phyloP scores from a whole-genome alignment of 2,797 vertebrate species.

The Molossus molossus region DNA sequence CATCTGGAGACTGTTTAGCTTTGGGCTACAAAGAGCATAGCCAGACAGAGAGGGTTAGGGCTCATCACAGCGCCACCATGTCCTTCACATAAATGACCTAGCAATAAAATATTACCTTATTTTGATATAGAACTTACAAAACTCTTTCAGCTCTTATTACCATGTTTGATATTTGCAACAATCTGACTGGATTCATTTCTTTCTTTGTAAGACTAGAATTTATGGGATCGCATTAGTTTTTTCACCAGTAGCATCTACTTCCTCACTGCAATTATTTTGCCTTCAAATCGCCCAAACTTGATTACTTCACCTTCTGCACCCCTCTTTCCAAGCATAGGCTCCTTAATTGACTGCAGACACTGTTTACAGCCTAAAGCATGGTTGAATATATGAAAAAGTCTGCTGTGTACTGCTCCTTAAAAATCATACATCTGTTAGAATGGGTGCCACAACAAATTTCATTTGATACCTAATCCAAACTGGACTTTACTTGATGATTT shows the following conservation, averaged over 20 bases:
- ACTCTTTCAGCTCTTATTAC: not conserved
- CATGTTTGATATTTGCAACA: not conserved
- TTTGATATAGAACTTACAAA: not conserved
- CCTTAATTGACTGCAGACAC: not conserved
- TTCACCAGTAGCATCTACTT: not conserved
- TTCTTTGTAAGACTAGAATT: conserved; percentile 45
- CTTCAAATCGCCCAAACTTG: not conserved
- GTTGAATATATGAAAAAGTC: not conserved
- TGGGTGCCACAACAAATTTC: not conserved
- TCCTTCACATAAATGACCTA: not conserved
- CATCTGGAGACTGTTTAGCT: not conserved
- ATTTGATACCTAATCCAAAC: not conserved
- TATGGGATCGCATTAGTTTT: not conserved
- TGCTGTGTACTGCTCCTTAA: not conserved
- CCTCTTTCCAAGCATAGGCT: not conserved
- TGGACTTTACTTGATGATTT: not conserved
- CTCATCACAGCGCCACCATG: not conserved
- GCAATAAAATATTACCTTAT: not conserved
- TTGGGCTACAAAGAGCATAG: not conserved
- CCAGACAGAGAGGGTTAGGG: not conserved
- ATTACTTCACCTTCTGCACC: not conserved
- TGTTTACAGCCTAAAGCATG: not conserved
- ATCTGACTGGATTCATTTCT: not conserved
- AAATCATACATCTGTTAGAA: not conserved
- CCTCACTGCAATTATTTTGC: not conserved